Evolutionary conservation across 2,888 invertebrate genomes (phyloP), one percentile per base, ranked within the genome.

Genomic region (Ceramica pisi): DNA sequence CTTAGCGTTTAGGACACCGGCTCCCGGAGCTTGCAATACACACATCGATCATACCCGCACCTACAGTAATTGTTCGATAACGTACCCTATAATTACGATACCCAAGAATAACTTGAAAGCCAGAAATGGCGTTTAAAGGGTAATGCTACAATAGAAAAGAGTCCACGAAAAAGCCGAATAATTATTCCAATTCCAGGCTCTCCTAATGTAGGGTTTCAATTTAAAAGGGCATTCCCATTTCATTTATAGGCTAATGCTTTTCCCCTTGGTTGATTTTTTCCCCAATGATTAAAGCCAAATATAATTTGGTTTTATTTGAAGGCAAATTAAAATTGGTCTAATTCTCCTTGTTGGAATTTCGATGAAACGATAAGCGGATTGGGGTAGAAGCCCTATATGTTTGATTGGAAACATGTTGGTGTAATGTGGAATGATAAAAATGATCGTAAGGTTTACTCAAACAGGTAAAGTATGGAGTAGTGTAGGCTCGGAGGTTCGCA

Each of bases 391-490:
- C 46, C 72, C 35, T 55, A 46, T 62, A 71, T 23, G 59, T 67
- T 69, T 67, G 50, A 79, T 73, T 79, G 53, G 67, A 57, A 57
- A 56, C 48, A 67, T 78, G 31, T 61, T 44, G 48, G 61, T 74
- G 53, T 65, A 68, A 82, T 55, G 38, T 66, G n/a, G 55, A 26
- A 62, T 72, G 57, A 44, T 68, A 66, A 82, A 82, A 74, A 73
- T 55, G 31, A 38, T 57, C 41, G 65, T 66, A 66, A 63, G 57
- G 67, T 82, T 67, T 67, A 55, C 61, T 59, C 48, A 55, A 85
- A 80, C 85, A 81, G 81, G 83, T 84, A 83, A 85, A 86, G 81
- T 87, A 84, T 84, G 84, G 81, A 68, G 70, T 76, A 84, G 85
- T 75, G 77, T 75, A 64, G 72, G 63, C 55, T 71, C 65, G 44